A percentile compares a stretch with the other conserved stretches of the same genome.
phyloP scores from a whole-genome alignment of 1,140 invertebrate species.

The Drosophila persimilis region DNA sequence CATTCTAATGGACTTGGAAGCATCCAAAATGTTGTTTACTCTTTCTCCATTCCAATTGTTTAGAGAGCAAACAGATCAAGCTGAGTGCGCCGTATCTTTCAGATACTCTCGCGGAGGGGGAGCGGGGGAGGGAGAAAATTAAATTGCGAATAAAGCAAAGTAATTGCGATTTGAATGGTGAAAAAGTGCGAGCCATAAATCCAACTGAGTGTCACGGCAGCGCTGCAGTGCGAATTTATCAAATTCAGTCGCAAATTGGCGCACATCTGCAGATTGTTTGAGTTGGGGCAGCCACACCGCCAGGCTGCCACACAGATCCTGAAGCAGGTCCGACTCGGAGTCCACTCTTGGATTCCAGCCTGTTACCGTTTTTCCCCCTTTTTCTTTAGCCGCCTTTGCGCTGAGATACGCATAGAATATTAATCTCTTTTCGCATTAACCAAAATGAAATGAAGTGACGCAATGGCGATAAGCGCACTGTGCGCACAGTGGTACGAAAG shows the following conservation, averaged over 20 bases:
- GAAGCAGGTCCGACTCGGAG: constrained; percentile 10
- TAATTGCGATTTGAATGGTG: constrained; percentile 81
- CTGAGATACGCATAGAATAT: constrained; percentile 76
- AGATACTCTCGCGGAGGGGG: constrained; percentile 29
- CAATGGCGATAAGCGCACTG: constrained; percentile 54
- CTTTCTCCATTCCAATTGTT: constrained; percentile 50
- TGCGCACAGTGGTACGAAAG: constrained; percentile 43
- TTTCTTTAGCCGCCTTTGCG: constrained; percentile 42
- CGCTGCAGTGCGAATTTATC: constrained; percentile 78
- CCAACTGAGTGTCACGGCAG: constrained; percentile 70
- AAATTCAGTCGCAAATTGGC: constrained; percentile 80
- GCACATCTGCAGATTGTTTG: constrained; percentile 75
- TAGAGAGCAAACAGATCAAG: constrained; percentile 54
- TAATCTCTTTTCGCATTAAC: constrained; percentile 75
- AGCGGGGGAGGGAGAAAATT: constrained; percentile 43
- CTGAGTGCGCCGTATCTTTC: constrained; percentile 40
- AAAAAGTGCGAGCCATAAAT: constrained; percentile 78
- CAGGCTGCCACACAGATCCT: constrained; percentile 24
- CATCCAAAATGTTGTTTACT: constrained; percentile 50
- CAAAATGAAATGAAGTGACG: constrained; percentile 66
- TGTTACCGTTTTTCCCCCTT: constrained; percentile 33
- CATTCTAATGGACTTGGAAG: constrained; percentile 44
- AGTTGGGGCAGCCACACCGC: background rate
- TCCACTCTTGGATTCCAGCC: constrained; percentile 8
- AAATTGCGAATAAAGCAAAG: constrained; percentile 80